A percentile compares a stretch with the other conserved stretches of the same genome.
Evolutionary conservation across 2,797 vertebrate species (phyloP).

Genomic region (Tokudaia tokunoshimensis): DNA sequence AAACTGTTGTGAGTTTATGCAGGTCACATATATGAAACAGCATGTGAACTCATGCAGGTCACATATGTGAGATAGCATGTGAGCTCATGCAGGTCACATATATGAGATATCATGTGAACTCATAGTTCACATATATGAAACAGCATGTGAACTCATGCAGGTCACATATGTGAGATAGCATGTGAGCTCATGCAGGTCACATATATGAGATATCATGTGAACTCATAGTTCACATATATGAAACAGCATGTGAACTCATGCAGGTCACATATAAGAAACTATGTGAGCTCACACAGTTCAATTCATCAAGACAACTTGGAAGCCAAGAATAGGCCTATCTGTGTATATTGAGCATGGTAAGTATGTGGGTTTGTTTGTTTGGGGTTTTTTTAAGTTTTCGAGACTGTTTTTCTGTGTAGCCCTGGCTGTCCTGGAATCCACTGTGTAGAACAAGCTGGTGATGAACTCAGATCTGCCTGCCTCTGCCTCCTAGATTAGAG

Average conservation of each 20-base stretch:
- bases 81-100: too few species aligned
- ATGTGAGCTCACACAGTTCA: not conserved
- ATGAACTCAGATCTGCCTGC: not conserved
- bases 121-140: not conserved
- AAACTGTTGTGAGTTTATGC: not conserved
- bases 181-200: not conserved
- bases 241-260: not conserved
- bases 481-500: not conserved
- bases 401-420: not conserved
- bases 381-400: not conserved
- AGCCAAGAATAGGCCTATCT: slow-evolving; percentile 7
- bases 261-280: not conserved
- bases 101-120: not conserved
- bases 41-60: not conserved
- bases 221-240: not conserved
- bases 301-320: slow-evolving; percentile 45
- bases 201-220: not conserved
- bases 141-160: not conserved
- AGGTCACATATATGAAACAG: slow-evolving; percentile 12
- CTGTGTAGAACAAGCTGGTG: not conserved
- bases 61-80: not conserved
- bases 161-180: not conserved
- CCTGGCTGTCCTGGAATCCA: not conserved
- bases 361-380: not conserved
- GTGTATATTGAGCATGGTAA: not conserved